A percentile compares a stretch with the other conserved stretches of the same genome.
phyloP scores from a whole-genome alignment of 2,113 vertebrate genomes.

The Pachypanchax playfairii region DNA sequence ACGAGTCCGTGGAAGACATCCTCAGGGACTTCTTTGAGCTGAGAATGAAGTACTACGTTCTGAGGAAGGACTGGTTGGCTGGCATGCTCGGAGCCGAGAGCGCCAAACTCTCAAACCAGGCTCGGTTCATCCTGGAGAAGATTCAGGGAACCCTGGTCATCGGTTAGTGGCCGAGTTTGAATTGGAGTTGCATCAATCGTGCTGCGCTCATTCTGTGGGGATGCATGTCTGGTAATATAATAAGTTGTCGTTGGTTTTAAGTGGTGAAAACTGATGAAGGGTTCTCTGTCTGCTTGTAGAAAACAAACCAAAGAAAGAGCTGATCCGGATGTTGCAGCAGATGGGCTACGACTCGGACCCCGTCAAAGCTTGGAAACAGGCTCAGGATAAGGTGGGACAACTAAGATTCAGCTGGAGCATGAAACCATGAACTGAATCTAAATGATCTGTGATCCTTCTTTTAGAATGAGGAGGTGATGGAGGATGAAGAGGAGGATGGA shows the following conservation, averaged over 20 bases:
- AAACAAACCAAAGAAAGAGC: slow-evolving; percentile 97
- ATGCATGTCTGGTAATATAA: too few species aligned
- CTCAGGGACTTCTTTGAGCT: slow-evolving; percentile 93
- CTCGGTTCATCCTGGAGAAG: slow-evolving; percentile 98
- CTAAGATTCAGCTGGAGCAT: not conserved
- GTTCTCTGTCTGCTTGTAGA: slow-evolving; percentile 79
- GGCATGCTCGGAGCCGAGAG: slow-evolving; percentile 93
- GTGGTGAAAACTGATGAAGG: too few species aligned
- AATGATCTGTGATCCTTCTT: not conserved
- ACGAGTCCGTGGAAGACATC: slow-evolving; percentile 87
- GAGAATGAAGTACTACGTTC: slow-evolving; percentile 87
- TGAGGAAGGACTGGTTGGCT: slow-evolving; percentile 94
- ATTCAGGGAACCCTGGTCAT: slow-evolving; percentile 93
- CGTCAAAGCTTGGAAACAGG: slow-evolving; percentile 91
- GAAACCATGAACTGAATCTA: not conserved
- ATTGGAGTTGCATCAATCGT: too few species aligned
- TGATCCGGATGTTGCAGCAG: slow-evolving; percentile 89
- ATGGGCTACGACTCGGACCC: slow-evolving; percentile 97
- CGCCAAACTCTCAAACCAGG: slow-evolving; percentile 92
- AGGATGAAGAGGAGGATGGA: slow-evolving; percentile 65
- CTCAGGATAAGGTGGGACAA: slow-evolving; percentile 87
- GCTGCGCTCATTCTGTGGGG: too few species aligned
- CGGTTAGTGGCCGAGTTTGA: slow-evolving; percentile 76
- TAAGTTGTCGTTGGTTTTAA: too few species aligned
- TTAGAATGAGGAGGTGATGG: slow-evolving; percentile 41